Evolutionary conservation across 2,113 vertebrate genomes (phyloP).

Genomic region (Notothenia rossii): DNA sequence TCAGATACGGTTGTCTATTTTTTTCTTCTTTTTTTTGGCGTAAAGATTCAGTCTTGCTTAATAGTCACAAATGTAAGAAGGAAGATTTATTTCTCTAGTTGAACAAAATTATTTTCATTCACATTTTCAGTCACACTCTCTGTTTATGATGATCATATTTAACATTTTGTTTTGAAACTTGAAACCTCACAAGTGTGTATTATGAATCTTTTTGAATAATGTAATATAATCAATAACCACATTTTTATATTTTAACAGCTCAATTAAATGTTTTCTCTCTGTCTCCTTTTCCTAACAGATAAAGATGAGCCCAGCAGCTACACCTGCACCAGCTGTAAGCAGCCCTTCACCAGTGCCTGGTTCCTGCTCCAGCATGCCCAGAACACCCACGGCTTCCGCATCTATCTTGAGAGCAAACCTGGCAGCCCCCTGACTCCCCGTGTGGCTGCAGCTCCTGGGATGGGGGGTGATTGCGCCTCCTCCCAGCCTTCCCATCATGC

Average conservation of each 20-base stretch:
- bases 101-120: background rate
- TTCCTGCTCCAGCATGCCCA: slow-evolving; percentile 99
- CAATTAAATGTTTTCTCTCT: slow-evolving; percentile 48
- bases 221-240: background rate
- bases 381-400: slow-evolving; percentile 98
- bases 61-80: background rate
- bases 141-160: background rate
- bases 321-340: slow-evolving; percentile 99
- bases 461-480: slow-evolving; percentile 96
- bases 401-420: slow-evolving; percentile 98
- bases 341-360: slow-evolving; percentile 99
- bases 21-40: background rate
- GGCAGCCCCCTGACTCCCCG: slow-evolving; percentile 97
- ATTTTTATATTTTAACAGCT: slow-evolving; percentile 2
- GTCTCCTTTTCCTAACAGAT: slow-evolving; percentile 86
- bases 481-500: slow-evolving; percentile 96
- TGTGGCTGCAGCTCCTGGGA: slow-evolving; percentile 94
- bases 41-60: background rate
- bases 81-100: background rate
- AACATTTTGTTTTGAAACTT: background rate
- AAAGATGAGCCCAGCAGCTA: slow-evolving; percentile 99
- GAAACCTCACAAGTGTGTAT: background rate
- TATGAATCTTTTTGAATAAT: background rate
- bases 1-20: background rate
- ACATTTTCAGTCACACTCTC: background rate